phyloP scores from a whole-genome alignment of 2,888 invertebrate species.

The Brachyptera putata region DNA sequence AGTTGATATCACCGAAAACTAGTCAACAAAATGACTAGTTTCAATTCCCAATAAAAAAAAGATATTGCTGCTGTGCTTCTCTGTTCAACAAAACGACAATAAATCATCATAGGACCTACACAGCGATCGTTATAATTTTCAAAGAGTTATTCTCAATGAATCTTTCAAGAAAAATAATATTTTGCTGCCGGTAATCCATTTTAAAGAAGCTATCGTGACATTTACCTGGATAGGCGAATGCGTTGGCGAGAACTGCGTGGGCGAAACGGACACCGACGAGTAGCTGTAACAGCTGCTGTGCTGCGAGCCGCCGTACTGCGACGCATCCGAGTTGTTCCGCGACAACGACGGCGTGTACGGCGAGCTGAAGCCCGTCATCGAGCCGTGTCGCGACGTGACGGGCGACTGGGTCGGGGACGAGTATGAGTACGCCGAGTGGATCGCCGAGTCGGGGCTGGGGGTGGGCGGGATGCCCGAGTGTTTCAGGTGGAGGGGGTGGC shows the following conservation, averaged over 20 bases:
- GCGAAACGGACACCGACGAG: conserved; percentile 50
- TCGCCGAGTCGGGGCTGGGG: conserved; percentile 84
- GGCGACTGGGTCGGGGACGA: conserved; percentile 82
- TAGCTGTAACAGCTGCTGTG: conserved; percentile 70
- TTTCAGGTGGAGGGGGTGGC: conserved; percentile 39
- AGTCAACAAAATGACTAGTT: too few relatives aligned
- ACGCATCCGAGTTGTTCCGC: conserved; percentile 86
- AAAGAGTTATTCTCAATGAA: too few relatives aligned
- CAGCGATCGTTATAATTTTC: too few relatives aligned
- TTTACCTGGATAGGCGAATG: conserved; percentile 71
- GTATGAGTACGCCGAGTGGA: conserved; percentile 80
- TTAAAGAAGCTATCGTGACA: too few relatives aligned
- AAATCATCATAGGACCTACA: too few relatives aligned
- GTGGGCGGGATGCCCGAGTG: conserved; percentile 62
- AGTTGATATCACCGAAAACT: too few relatives aligned
- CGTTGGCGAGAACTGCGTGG: conserved; percentile 70
- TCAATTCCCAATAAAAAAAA: too few relatives aligned
- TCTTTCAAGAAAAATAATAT: too few relatives aligned
- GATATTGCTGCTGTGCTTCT: too few relatives aligned
- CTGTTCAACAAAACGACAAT: too few relatives aligned
- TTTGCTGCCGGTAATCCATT: too few relatives aligned
- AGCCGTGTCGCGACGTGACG: conserved; percentile 73
- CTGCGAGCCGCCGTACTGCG: conserved; percentile 70
- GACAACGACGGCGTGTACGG: conserved; percentile 76
- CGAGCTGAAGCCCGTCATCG: conserved; percentile 48